Evolutionary conservation across 1,140 invertebrate genomes (phyloP).

Genomic region (Drosophila lacteicornis): DNA sequence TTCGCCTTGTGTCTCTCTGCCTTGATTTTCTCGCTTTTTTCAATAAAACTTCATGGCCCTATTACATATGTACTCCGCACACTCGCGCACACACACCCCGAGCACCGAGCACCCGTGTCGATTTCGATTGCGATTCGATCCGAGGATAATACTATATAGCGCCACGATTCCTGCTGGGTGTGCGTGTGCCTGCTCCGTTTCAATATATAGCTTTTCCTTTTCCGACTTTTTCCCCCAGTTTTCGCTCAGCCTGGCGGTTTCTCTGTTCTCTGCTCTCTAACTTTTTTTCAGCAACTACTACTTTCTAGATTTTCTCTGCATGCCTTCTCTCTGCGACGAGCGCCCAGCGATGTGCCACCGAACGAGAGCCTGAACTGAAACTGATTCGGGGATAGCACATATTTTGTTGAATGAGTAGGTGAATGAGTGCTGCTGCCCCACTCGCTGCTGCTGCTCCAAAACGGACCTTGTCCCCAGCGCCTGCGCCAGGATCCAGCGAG

Average conservation of each 20-base stretch:
- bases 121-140: slow-evolving; percentile 41
- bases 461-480: slow-evolving; percentile 14
- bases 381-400: slow-evolving; percentile 61
- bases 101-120: slow-evolving; percentile 54
- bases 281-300: slow-evolving; percentile 53
- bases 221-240: slow-evolving; percentile 19
- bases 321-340: slow-evolving; percentile 68
- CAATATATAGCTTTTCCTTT: slow-evolving; percentile 17
- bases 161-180: slow-evolving; percentile 27
- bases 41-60: slow-evolving; percentile 81
- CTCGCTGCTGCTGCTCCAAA: slow-evolving; percentile 22
- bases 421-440: slow-evolving; percentile 60
- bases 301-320: slow-evolving; percentile 45
- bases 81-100: slow-evolving; percentile 54
- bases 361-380: slow-evolving; percentile 77
- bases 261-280: slow-evolving; percentile 29
- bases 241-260: slow-evolving; percentile 18
- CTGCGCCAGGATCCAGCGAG: slow-evolving; percentile 22
- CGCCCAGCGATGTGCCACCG: slow-evolving; percentile 74
- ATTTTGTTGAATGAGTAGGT: slow-evolving; percentile 79
- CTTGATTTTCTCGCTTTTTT: slow-evolving; percentile 54
- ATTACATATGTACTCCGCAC: slow-evolving; percentile 75
- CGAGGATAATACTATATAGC: slow-evolving; percentile 46
- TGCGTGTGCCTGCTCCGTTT: slow-evolving; percentile 18
- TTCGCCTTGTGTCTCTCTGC: slow-evolving; percentile 43